Evolutionary conservation across 2,888 invertebrate genomes (phyloP).

Genomic region (Scaptodrosophila latifasciaeformis): DNA sequence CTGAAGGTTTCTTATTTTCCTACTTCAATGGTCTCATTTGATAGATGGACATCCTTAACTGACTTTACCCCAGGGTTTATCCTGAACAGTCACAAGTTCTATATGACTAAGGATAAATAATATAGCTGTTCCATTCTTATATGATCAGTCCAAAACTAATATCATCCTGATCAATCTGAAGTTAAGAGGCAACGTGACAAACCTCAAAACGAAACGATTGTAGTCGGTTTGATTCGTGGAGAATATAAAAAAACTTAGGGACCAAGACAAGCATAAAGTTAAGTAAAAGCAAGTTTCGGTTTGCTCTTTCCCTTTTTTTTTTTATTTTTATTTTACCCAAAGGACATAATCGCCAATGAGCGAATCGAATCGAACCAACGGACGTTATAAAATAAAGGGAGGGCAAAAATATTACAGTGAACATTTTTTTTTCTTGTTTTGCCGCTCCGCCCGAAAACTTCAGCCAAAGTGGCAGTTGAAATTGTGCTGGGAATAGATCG

Average conservation of each 20-base stretch:
- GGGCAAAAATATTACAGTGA: no score
- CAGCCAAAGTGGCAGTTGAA: conserved; percentile 60
- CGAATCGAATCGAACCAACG: conserved; percentile 40
- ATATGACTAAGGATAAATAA: no score
- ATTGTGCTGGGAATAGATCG: conserved; percentile 69
- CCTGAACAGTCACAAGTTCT: no score
- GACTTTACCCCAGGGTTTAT: no score
- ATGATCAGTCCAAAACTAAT: no score
- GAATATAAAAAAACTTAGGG: conserved; percentile 2
- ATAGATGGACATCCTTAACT: no score
- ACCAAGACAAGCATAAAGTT: conserved; percentile 24
- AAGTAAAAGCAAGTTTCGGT: conserved; percentile 37
- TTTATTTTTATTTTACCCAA: conserved; percentile 41
- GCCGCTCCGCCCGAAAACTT: conserved; percentile 14
- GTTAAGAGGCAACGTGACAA: conserved; percentile 9
- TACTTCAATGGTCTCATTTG: no score
- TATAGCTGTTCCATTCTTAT: no score
- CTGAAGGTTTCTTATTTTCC: no score
- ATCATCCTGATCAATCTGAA: no score
- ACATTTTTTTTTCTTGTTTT: no score
- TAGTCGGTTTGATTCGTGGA: background rate
- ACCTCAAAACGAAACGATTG: background rate
- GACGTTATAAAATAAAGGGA: conserved; percentile 50
- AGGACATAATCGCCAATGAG: conserved; percentile 67
- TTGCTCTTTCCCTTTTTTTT: background rate